Evolutionary conservation across 2,888 invertebrate species (phyloP).

Genomic region (Hirtodrosophila cameraria): DNA sequence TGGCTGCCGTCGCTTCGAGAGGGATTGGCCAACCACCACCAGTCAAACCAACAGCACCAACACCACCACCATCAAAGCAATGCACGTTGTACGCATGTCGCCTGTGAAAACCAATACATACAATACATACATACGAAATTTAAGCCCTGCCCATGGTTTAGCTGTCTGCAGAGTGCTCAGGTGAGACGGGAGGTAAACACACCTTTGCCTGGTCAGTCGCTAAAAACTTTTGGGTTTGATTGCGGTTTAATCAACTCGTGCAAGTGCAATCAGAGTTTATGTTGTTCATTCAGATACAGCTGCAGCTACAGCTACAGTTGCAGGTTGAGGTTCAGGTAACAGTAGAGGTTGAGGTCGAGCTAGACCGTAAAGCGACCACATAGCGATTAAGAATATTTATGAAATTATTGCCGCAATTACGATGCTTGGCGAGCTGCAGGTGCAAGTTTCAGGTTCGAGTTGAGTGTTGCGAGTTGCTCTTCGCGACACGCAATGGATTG

Average conservation of each 20-base stretch:
- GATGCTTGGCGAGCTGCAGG: constrained; percentile 27
- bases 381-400: constrained; percentile 68
- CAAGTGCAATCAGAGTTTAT: constrained; percentile 49
- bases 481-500: constrained; percentile 51
- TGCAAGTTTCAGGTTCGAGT: constrained; percentile 32
- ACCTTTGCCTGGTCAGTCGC: background rate
- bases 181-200: background rate
- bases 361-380: constrained; percentile 46
- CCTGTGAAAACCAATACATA: constrained; percentile 38
- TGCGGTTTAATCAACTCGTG: constrained; percentile 61
- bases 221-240: constrained; percentile 49
- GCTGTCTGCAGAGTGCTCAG: background rate
- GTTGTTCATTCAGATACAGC: background rate
- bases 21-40: constrained; percentile 55
- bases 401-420: constrained; percentile 72
- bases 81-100: constrained; percentile 67
- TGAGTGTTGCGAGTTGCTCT: constrained; percentile 14
- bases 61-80: constrained; percentile 7
- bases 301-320: background rate
- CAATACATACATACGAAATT: constrained; percentile 4
- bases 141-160: constrained; percentile 37
- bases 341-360: constrained; percentile 2
- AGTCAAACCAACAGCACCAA: background rate
- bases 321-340: no score
- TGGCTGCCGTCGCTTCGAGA: constrained; percentile 52